These are phyloP conservation scores for Tuberolachnus salignus DNA, from an alignment of 2,888 invertebrate genomes.

Conservation along the genomic window DNA sequence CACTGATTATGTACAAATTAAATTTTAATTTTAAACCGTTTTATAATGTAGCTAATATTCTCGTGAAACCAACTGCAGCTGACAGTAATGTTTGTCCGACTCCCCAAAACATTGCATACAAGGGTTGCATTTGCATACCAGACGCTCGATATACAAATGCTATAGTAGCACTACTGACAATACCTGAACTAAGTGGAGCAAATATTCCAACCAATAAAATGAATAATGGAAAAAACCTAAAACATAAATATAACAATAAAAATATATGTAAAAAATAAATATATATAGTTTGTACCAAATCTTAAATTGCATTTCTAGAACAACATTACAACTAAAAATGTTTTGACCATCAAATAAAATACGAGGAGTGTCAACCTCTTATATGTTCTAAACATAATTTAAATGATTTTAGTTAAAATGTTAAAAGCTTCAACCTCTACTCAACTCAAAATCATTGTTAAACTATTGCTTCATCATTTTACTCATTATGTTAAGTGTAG, in stretches of 20 bases:
- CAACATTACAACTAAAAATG: background rate
- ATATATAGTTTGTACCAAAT: too few relatives aligned
- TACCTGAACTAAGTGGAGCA: conserved; percentile 86
- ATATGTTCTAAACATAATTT: too few relatives aligned
- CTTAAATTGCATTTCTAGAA: background rate
- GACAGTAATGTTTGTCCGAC: conserved; percentile 90
- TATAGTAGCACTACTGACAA: conserved; percentile 87
- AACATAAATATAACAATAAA: conserved; percentile 56
- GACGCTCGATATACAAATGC: conserved; percentile 93
- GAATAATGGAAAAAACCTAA: conserved; percentile 86
- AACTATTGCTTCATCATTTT: too few relatives aligned
- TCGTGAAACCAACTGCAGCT: conserved; percentile 88
- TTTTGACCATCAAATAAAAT: too few relatives aligned
- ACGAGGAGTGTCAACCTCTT: too few relatives aligned
- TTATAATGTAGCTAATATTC: conserved; percentile 90
- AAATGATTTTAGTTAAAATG: too few relatives aligned
- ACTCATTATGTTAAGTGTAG: too few relatives aligned
- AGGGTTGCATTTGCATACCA: conserved; percentile 84
- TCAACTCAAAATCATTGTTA: too few relatives aligned
- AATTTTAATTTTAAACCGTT: conserved; percentile 5
- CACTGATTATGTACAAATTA: conserved; percentile 57
- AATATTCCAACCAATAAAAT: conserved; percentile 88
- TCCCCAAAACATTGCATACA: conserved; percentile 93
- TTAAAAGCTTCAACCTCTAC: too few relatives aligned
- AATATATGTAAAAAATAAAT: too few relatives aligned